Evolutionary conservation across 1,140 invertebrate species (phyloP).

Genomic region (Hylaeus volcanicus): DNA sequence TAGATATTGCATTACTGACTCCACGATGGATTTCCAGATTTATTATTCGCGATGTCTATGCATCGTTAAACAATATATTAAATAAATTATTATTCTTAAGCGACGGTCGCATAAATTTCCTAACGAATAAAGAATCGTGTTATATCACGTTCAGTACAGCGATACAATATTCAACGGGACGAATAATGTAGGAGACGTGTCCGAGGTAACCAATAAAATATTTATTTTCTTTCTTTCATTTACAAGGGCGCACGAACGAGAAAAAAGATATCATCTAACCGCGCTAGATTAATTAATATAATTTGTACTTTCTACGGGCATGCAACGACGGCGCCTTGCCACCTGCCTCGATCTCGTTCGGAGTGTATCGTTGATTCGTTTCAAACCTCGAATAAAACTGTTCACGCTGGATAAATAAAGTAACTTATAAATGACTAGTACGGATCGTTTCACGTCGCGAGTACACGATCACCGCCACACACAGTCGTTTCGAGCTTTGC

Average conservation of each 20-base stretch:
- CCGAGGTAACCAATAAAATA: conserved; percentile 2
- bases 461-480: conserved; percentile 29
- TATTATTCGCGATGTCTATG: neutral
- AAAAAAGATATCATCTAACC: conserved; percentile 13
- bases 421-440: conserved; percentile 73
- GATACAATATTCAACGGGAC: neutral
- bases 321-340: conserved; percentile 4
- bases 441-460: conserved; percentile 54
- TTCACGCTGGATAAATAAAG: conserved; percentile 66
- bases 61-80: neutral
- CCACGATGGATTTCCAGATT: conserved; percentile 6
- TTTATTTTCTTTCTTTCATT: conserved; percentile 25
- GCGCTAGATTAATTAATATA: conserved; percentile 48
- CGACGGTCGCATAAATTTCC: neutral
- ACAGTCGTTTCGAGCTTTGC: conserved; percentile 7
- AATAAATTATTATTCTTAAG: neutral
- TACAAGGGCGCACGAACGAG: conserved; percentile 8
- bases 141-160: neutral
- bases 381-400: conserved; percentile 7
- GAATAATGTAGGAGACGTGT: neutral
- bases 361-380: neutral
- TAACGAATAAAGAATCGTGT: neutral
- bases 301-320: conserved; percentile 57
- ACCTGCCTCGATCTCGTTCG: neutral
- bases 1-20: neutral